These are phyloP conservation scores for Lottia gigantea DNA, from an alignment of 2,888 invertebrate species.

Conservation along the genomic window DNA sequence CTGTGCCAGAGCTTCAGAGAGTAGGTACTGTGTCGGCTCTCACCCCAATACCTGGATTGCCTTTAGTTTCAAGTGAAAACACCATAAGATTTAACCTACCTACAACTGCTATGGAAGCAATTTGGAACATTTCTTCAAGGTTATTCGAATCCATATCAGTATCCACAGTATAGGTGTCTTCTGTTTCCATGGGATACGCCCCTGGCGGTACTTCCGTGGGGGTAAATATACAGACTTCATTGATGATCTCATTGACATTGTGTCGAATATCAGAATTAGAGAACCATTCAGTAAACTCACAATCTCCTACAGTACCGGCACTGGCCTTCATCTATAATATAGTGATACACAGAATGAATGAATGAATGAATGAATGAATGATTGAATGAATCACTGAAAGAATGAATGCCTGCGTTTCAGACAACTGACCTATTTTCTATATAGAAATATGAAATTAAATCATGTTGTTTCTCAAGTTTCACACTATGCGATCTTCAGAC, in stretches of 20 bases:
- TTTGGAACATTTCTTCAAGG: constrained; percentile 58
- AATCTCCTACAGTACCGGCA: constrained; percentile 59
- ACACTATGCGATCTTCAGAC: too few species aligned
- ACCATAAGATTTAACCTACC: constrained; percentile 35
- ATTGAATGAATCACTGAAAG: too few species aligned
- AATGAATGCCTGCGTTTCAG: too few species aligned
- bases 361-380: too few species aligned
- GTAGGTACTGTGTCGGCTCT: too few species aligned
- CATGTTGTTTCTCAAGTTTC: too few species aligned
- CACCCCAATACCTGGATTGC: too few species aligned
- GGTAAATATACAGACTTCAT: constrained; percentile 47
- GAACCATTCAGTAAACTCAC: constrained; percentile 67
- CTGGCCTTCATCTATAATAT: constrained; percentile 31
- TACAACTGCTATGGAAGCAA: constrained; percentile 52
- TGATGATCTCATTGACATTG: constrained; percentile 56
- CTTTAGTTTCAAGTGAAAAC: neutral
- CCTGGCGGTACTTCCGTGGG: constrained; percentile 24
- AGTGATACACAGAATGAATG: too few species aligned
- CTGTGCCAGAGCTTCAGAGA: too few species aligned
- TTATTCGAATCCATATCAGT: constrained; percentile 42
- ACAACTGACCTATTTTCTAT: too few species aligned
- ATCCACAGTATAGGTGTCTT: constrained; percentile 20
- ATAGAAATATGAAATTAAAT: too few species aligned
- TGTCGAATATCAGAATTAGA: constrained; percentile 59
- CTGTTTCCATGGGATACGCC: neutral